Percentiles rank a stretch among this genome's conserved stretches.
Evolutionary conservation across 2,888 invertebrate species (phyloP).

Genomic region (Acleris emargana): DNA sequence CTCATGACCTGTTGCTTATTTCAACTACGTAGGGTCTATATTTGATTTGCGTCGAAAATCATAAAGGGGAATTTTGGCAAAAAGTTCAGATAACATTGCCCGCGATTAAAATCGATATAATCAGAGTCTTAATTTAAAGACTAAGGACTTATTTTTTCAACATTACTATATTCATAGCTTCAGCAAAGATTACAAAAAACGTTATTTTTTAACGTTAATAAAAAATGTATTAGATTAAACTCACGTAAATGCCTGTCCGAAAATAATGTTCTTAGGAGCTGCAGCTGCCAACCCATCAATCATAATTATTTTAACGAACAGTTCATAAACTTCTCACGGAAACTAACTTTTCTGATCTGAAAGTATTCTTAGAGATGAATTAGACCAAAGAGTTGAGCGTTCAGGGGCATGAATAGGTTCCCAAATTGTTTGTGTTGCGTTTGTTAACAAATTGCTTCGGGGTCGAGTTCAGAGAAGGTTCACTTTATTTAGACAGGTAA

Average conservation of each 20-base stretch:
- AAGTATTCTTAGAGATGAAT: constrained; percentile 12
- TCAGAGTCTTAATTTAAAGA: too few species aligned
- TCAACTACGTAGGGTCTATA: too few species aligned
- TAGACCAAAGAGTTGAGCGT: constrained; percentile 11
- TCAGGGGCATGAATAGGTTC: background rate
- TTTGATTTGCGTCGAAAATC: too few species aligned
- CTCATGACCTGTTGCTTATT: too few species aligned
- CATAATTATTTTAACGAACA: constrained; percentile 30
- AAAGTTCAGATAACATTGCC: too few species aligned
- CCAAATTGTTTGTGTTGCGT: constrained; percentile 23
- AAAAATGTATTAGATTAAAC: background rate
- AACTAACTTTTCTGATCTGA: constrained; percentile 3
- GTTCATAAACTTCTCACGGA: constrained; percentile 14
- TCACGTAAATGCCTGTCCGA: constrained; percentile 1
- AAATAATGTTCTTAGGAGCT: background rate
- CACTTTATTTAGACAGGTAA: constrained; percentile 4
- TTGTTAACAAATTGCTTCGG: constrained; percentile 25
- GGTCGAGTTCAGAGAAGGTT: constrained; percentile 18
- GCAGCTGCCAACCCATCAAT: constrained; percentile 12
- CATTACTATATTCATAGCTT: too few species aligned
- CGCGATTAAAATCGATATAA: too few species aligned
- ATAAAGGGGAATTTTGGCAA: too few species aligned
- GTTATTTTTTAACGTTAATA: background rate
- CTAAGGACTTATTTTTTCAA: too few species aligned
- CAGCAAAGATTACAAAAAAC: too few species aligned